Conservation (phyloP, 2,113 vertebrate genomes). For the Solea senegalensis region DNA sequence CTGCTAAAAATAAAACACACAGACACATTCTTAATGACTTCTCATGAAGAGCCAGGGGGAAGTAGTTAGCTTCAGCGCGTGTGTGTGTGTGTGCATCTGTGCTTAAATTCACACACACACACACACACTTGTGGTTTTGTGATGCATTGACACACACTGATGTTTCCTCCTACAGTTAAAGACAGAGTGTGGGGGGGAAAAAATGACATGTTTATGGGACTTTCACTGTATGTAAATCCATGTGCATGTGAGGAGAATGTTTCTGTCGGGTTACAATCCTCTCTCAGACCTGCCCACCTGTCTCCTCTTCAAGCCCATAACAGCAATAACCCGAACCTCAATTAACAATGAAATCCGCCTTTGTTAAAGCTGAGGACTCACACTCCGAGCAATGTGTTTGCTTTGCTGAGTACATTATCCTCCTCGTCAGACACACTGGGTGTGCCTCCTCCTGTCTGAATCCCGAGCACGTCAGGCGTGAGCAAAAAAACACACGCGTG, state of each 20-base stretch:
- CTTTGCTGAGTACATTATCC: slow-evolving; percentile 6
- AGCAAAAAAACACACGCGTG: slow-evolving; percentile 31
- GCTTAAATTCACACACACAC: neutral
- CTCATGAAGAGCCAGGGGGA: slow-evolving; percentile 55
- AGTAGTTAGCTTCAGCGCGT: slow-evolving; percentile 17
- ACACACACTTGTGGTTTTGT: slow-evolving; percentile 20
- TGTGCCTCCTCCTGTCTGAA: slow-evolving; percentile 19
- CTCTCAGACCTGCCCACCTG: slow-evolving; percentile 46
- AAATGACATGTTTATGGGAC: slow-evolving; percentile 53
- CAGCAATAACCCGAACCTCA: slow-evolving; percentile 53
- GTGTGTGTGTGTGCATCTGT: slow-evolving; percentile 9
- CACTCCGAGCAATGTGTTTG: slow-evolving; percentile 26
- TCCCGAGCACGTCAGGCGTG: slow-evolving; percentile 16
- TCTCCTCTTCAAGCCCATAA: slow-evolving; percentile 42
- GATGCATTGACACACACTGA: slow-evolving; percentile 26
- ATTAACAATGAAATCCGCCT: slow-evolving; percentile 59
- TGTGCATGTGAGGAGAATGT: slow-evolving; percentile 5
- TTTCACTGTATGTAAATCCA: slow-evolving; percentile 50
- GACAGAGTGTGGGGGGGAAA: slow-evolving; percentile 11
- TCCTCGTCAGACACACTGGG: slow-evolving; percentile 9
- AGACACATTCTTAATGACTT: slow-evolving; percentile 67
- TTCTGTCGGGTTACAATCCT: too few relatives aligned
- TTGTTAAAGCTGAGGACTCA: slow-evolving; percentile 59
- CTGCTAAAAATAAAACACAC: slow-evolving; percentile 74
- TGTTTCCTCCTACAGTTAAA: slow-evolving; percentile 36